Evolutionary conservation across 2,888 invertebrate genomes (phyloP).

Genomic region (Lycophotia porphyrea): DNA sequence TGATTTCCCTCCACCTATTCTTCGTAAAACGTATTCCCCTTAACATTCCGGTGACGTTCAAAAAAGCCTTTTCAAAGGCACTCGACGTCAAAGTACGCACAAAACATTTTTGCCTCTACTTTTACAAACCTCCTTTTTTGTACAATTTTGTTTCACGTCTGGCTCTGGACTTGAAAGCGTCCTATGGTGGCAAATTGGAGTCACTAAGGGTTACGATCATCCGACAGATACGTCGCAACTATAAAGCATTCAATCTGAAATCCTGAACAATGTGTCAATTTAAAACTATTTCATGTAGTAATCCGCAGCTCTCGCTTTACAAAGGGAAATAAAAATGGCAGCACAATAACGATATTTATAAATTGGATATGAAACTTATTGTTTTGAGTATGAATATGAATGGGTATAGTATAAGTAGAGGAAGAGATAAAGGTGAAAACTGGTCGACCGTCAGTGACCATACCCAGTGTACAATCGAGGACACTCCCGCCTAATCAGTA

Average conservation of each 20-base stretch:
- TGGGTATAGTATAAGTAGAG: no score
- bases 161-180: constrained; percentile 45
- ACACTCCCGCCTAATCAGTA: no score
- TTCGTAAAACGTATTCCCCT: constrained; percentile 41
- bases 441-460: no score
- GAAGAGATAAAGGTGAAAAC: background rate
- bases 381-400: no score
- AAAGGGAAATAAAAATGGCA: constrained; percentile 11
- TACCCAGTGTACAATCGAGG: no score
- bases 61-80: constrained; percentile 52
- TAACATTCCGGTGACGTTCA: constrained; percentile 43
- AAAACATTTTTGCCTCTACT: constrained; percentile 44
- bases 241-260: constrained; percentile 19
- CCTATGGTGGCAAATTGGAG: constrained; percentile 50
- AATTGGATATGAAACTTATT: constrained; percentile 3
- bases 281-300: constrained; percentile 30
- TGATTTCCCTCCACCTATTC: constrained; percentile 27
- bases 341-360: constrained; percentile 3
- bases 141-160: constrained; percentile 47
- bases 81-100: constrained; percentile 37
- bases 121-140: constrained; percentile 32
- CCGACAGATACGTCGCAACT: constrained; percentile 26
- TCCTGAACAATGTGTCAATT: constrained; percentile 54
- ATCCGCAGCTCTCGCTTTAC: constrained; percentile 8
- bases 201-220: constrained; percentile 41